Base-by-base conservation (phyloP, 2,888 invertebrate species). In the Troglohyphantes excavatus region DNA sequence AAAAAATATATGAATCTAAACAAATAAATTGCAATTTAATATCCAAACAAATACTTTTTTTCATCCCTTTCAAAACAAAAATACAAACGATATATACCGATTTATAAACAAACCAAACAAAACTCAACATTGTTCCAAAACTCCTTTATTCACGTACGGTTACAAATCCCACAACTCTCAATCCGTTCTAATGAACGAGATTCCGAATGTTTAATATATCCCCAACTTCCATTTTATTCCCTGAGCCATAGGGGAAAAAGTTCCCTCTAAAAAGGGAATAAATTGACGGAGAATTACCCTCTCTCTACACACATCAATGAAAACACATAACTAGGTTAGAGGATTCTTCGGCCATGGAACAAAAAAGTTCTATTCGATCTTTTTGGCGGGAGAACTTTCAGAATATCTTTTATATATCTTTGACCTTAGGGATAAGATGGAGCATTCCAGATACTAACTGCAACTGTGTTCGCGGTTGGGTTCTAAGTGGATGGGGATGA, bases 251-350 rank as follows among this genome's bases (percentile, higher is more conserved):
- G 27, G 65, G 65, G 27, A 19, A 43, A 39, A 78, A 39, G 17
- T 63, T 43, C 63, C 39, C 5, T 19, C 59, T 43, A 43, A 78
- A 46, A 65, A 59, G n/a, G 75, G n/a, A 76, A 76, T 39, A 65
- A 78, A 78, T 65, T 43, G 65, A 43, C 43, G 78, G 23, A 33
- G 65, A 78, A 78, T 78, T 65, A 65, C 65, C 78, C 19, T 46
- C 65, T 26, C 65, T 11, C 65, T n/a, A n/a, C 19, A 26, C 65
- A 33, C 33, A 33, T 33, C 65, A 78, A 78, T 78, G 19, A 78
- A 78, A 65, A 27, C 63, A 43, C 65, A 26, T 43, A 78, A 46
- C 65, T 43, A 65, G 46, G 65, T 78, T 78, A 78, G 63, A 19
- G n/a, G n/a, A n/a, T 6, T n/a, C 65, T 53, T 43, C 19, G 26